A percentile compares a stretch with the other conserved stretches of the same genome.
These are phyloP conservation scores for Suricata suricatta DNA, from an alignment of 2,113 vertebrate genomes.

Conservation along the genomic window DNA sequence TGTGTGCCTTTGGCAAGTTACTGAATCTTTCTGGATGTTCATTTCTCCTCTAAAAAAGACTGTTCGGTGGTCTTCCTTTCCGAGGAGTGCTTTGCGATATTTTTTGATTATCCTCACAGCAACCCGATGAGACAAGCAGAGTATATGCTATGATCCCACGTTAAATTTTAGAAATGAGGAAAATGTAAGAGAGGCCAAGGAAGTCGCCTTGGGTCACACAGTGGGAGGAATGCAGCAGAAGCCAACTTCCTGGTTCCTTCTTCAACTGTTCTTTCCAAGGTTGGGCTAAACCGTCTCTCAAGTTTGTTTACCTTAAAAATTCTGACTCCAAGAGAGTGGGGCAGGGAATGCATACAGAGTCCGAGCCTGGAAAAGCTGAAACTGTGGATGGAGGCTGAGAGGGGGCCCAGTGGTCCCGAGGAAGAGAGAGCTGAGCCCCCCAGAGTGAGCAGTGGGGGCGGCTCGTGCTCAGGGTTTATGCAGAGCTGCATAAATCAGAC, in stretches of 20 bases:
- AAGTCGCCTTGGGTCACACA: not conserved
- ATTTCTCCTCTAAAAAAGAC: conserved; percentile 25
- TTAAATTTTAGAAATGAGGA: not conserved
- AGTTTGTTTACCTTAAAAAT: not conserved
- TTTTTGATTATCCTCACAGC: not conserved
- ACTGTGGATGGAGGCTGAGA: not conserved
- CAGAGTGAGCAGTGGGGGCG: not conserved
- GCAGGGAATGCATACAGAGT: not conserved
- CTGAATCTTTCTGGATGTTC: not conserved
- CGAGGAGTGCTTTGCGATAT: not conserved
- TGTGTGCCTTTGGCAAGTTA: not conserved
- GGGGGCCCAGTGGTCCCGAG: not conserved
- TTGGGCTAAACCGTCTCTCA: not conserved
- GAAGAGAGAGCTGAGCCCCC: conserved; percentile 33
- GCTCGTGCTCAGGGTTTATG: conserved; percentile 76
- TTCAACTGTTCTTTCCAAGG: not conserved
- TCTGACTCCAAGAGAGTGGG: not conserved
- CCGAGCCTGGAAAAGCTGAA: not conserved
- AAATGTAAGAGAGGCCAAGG: not conserved
- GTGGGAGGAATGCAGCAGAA: not conserved
- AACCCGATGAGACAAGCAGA: not conserved
- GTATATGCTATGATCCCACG: rapidly evolving
- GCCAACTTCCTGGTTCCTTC: not conserved
- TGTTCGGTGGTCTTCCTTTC: not conserved
- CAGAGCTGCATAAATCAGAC: conserved; percentile 76